Evolutionary conservation across 2,888 invertebrate species (phyloP).

Genomic region (Epicampocera succincta): DNA sequence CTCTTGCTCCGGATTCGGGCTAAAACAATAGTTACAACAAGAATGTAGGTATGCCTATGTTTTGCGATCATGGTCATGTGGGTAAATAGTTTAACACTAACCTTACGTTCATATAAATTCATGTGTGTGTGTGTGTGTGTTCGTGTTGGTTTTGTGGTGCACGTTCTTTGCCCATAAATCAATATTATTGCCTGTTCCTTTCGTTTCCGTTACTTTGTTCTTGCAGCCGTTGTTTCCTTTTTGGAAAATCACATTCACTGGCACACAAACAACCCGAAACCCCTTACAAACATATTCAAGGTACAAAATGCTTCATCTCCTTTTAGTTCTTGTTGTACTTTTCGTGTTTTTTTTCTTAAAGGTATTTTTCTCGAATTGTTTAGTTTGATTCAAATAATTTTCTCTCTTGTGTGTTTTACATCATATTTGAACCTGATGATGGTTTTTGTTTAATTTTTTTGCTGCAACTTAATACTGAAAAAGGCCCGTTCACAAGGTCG

Average conservation of each 20-base stretch:
- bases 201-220: conserved; percentile 51
- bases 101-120: neutral
- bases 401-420: neutral
- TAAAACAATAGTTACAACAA: no score
- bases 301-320: neutral
- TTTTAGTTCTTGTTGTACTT: conserved; percentile 4
- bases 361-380: conserved; percentile 2
- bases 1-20: no score
- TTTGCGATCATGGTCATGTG: no score
- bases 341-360: neutral
- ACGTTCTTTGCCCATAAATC: conserved; percentile 61
- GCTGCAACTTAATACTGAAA: no score
- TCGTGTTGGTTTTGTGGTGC: conserved; percentile 19
- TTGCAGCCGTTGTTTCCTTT: conserved; percentile 38
- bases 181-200: conserved; percentile 58
- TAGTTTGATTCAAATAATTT: conserved; percentile 1
- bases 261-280: neutral
- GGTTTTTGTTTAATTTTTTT: no score
- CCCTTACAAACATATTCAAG: neutral
- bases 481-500: no score
- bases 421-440: neutral
- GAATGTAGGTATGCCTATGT: no score
- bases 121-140: neutral
- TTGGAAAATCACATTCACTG: conserved; percentile 4
- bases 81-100: no score